Base-by-base conservation (phyloP, 1,140 invertebrate genomes). In the Ceratosolen fusciceps region DNA sequence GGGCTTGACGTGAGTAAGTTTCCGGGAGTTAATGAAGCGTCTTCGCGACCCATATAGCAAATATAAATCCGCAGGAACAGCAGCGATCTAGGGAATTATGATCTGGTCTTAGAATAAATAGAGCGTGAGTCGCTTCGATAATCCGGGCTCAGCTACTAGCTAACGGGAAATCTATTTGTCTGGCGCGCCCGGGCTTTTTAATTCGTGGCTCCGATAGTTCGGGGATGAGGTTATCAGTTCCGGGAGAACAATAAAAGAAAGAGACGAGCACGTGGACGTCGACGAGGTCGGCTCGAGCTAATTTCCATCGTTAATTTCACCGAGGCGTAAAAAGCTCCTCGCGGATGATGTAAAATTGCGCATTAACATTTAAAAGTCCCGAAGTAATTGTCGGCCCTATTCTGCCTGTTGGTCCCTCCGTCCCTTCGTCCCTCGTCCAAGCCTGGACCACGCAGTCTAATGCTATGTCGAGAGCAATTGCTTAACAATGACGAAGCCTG, bases 331-430 rank as follows among this genome's bases (percentile, higher is more conserved):
- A 76, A 68, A 54, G 26, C 24, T 12, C 34, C 0, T 12, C 9
- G 39, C 37, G 47, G 34, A 37, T 39, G 77, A 71, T 65, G 34
- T 24, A 52, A 72, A 78, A 78, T 78, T 62, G 68, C 58, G 70
- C 58, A 73, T 79, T 79, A 79, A 74, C 71, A 74, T 79, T 74
- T 67, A 65, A 79, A 79, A 73, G 71, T 79, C 60, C 43, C 16
- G 24, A 19, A 5, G 47, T 79, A 79, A 79, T 79, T 74, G n/a
- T n/a, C n/a, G 71, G 77, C 43, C 39, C 21, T 9, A 24, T 67
- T 34, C n/a, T n/a, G 8, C 60, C 26, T 10, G 3, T n/a, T n/a
- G 14, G 5, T 21, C 31, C 31, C 52, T 54, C 4, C 52, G 8
- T 24, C n/a, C n/a, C 52, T 5, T 12, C 39, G 5, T 43, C 5